A percentile compares a stretch with the other conserved stretches of the same genome.
Evolutionary conservation across 2,888 invertebrate genomes (phyloP).

Genomic region (Macroteleia sp.): DNA sequence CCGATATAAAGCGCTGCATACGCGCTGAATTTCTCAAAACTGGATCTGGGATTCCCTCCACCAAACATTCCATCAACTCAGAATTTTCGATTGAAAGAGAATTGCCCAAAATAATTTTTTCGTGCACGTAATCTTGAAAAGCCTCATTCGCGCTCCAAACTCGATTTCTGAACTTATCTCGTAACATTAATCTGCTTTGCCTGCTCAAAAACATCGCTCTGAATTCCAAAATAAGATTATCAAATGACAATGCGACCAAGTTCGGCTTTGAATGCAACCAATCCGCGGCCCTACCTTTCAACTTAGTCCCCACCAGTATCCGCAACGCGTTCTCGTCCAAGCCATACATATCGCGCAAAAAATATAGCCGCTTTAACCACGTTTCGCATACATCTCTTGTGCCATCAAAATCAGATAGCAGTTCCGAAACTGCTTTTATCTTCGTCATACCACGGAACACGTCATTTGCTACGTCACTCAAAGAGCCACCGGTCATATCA

Average conservation of each 20-base stretch:
- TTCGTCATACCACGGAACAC: neutral
- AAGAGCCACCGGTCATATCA: neutral
- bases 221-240: neutral
- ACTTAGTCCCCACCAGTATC: neutral
- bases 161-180: neutral
- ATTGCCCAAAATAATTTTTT: constrained; percentile 3
- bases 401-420: neutral
- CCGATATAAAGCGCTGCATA: neutral
- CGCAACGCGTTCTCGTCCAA: neutral
- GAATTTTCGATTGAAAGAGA: neutral
- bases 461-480: too few species aligned
- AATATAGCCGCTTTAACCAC: neutral
- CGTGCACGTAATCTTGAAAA: neutral
- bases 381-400: neutral
- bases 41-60: neutral
- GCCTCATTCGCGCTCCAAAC: neutral
- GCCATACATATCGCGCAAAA: neutral
- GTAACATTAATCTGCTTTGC: neutral
- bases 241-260: neutral
- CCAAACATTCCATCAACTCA: neutral
- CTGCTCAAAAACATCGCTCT: neutral
- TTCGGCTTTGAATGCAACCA: neutral
- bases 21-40: neutral
- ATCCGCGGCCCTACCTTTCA: neutral
- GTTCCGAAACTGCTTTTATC: neutral